Base-by-base conservation (phyloP, 2,888 invertebrate genomes). In the Tenthredo amoena region DNA sequence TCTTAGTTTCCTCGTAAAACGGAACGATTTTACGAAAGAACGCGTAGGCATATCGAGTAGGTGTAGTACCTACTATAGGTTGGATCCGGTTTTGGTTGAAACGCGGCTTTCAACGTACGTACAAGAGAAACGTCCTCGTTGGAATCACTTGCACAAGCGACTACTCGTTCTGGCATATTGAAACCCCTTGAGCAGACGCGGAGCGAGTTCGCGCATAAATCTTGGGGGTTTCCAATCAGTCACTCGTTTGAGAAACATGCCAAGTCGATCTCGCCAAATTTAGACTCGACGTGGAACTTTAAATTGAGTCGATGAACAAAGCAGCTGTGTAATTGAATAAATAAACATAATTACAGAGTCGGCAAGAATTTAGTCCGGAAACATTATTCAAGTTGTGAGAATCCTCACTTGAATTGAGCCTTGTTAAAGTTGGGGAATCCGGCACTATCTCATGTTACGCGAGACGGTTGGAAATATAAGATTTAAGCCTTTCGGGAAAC, bases 111-210 rank as follows among this genome's bases (percentile, higher is more conserved):
- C 81, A 40, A 62, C 62, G 40, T 81, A 81, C 58, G 31, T 81
- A 62, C 37, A 81, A 81, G 81, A 81, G 81, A 81, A 81, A 81
- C 81, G 81, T 81, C 81, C 81, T 81, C 81, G 81, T 81, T 58
- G 81, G 62, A 37, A 62, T 81, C 81, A 62, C 81, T 58, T 62
- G 50, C 62, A 81, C 81, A 37, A 58, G 58, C 62, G 50, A 37
- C 81, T 62, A 81, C 81, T 62, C 81, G 81, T 62, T 62, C 58
- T 81, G 81, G 58, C 58, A 81, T 81, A 81, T 81, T 81, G 34
- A 62, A 81, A 81, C 18, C 62, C 62, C 37, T n/a, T 40, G 81
- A 62, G 62, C 81, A 81, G 40, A 81, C 58, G 40, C 21, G 81
- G 58, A 62, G 37, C 62, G 58, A 62, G 62, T 62, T 62, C 62